phyloP scores from a whole-genome alignment of 2,113 vertebrate species.

The Etheostoma spectabile region DNA sequence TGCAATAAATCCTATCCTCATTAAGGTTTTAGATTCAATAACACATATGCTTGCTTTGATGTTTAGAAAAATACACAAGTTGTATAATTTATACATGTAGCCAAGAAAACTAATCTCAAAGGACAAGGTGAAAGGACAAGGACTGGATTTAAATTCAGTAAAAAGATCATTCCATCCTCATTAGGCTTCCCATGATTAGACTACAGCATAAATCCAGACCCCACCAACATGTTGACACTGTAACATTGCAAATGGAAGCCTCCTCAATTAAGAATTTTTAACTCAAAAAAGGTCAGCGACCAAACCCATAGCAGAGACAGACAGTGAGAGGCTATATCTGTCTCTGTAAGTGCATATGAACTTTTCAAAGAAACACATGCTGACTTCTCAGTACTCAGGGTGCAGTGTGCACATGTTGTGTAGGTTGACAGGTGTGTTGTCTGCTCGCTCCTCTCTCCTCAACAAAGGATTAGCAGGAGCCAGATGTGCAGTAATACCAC shows the following conservation, averaged over 20 bases:
- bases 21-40: neutral
- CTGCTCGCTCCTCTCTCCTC: conserved; percentile 9
- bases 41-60: neutral
- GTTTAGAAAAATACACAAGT: neutral
- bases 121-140: neutral
- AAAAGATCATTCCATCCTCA: neutral
- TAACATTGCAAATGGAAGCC: neutral
- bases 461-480: conserved; percentile 54
- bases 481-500: conserved; percentile 49
- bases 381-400: conserved; percentile 27
- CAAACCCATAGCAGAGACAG: neutral
- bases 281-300: conserved; percentile 11
- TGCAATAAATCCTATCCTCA: neutral
- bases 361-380: conserved; percentile 18
- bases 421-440: conserved; percentile 32
- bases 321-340: neutral
- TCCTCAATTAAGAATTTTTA: conserved; percentile 12
- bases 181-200: neutral
- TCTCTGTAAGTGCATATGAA: conserved; percentile 22
- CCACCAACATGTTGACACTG: neutral
- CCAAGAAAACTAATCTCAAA: neutral
- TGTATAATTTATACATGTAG: neutral
- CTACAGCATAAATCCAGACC: neutral
- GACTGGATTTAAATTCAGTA: neutral
- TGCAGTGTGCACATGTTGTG: conserved; percentile 9